Conservation (phyloP, 2,113 vertebrate genomes). For the Sturnus vulgaris region DNA sequence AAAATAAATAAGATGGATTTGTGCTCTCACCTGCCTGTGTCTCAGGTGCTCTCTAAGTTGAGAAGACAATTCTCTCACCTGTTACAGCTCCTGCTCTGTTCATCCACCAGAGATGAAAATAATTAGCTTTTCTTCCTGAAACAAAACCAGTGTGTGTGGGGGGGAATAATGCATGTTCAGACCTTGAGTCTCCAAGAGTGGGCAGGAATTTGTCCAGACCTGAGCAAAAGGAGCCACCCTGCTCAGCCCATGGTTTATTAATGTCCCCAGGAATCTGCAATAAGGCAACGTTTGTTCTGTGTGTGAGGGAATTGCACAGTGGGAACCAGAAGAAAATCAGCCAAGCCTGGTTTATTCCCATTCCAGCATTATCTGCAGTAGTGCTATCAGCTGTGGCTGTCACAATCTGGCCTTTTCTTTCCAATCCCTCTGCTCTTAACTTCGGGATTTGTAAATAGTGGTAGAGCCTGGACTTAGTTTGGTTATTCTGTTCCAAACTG, state of each 20-base stretch:
- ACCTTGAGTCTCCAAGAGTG: background rate
- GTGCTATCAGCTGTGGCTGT: background rate
- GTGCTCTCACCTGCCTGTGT: background rate
- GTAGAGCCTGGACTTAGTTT: background rate
- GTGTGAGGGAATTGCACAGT: background rate
- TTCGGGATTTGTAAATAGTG: background rate
- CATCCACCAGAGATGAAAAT: background rate
- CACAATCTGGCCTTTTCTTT: background rate
- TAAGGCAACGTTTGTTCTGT: background rate
- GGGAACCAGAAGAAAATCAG: background rate
- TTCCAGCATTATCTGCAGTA: background rate
- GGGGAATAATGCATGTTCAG: background rate
- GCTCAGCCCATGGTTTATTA: background rate
- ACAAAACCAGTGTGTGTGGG: background rate
- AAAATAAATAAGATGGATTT: background rate
- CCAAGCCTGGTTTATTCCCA: background rate
- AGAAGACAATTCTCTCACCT: background rate
- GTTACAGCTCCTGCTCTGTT: background rate
- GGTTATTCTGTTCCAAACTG: background rate
- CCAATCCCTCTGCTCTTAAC: background rate
- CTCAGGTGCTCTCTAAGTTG: background rate
- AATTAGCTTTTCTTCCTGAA: background rate
- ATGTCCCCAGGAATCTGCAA: background rate
- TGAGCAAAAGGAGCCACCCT: background rate
- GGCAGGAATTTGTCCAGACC: background rate